Evolutionary conservation across 2,888 invertebrate genomes (phyloP), one percentile per base, ranked within the genome.

Genomic region (Argyra leucocephala): DNA sequence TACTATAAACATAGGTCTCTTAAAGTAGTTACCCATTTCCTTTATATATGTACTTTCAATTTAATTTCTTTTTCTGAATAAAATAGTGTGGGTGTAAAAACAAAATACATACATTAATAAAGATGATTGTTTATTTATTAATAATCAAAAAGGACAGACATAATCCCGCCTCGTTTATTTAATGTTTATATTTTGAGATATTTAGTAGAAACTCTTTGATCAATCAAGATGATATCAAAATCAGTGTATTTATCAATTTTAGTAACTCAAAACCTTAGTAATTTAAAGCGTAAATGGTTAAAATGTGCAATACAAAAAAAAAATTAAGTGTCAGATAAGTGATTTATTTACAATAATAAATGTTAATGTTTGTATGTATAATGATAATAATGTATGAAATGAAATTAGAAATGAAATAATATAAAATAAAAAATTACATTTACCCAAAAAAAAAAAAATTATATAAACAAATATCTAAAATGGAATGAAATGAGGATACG

Each of bases 161-260:
- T 2, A 31, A 31, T 10, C 12, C 1, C 31, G 31, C 31, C 12
- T 31, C n/a, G n/a, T n/a, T n/a, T n/a, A n/a, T n/a, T n/a, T n/a
- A n/a, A n/a, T n/a, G n/a, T n/a, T n/a, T n/a, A n/a, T n/a, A n/a
- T n/a, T n/a, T n/a, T n/a, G n/a, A n/a, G n/a, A n/a, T n/a, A n/a
- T n/a, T 26, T 26, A 10, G 1, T 31, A 3, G 7, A 4, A 31
- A 31, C 31, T 31, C 31, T 10, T 31, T 5, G 12, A 48, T 48
- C 48, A 48, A 48, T 48, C 48, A 48, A 48, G 48, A 48, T 48
- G 48, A 48, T 48, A 48, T 48, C 48, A 48, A 26, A 31, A 31
- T 31, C 12, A 31, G 7, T 31, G 12, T 6, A 31, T 31, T 7
- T 31, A 31, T n/a, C n/a, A n/a, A n/a, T 15, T 15, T 48, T 48